phyloP scores from a whole-genome alignment of 1,140 invertebrate genomes.

The Aphis gossypii region DNA sequence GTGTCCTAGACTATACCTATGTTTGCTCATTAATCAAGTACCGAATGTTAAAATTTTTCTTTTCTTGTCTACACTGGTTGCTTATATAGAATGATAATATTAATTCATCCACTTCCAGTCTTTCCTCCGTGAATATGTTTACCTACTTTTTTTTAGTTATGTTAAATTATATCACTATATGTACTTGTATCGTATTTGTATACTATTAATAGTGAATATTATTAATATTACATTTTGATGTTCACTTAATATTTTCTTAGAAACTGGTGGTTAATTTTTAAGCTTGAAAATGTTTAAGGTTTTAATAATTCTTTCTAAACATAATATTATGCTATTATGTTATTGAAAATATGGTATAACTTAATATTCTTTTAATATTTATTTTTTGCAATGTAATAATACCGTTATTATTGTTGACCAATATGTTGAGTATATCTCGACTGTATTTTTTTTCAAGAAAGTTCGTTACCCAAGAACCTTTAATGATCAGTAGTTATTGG shows the following conservation, averaged over 20 bases:
- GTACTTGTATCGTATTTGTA: neutral
- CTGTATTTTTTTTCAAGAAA: too few relatives aligned
- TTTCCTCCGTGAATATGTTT: neutral
- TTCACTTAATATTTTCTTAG: neutral
- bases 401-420: too few relatives aligned
- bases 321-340: too few relatives aligned
- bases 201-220: neutral
- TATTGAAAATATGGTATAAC: too few relatives aligned
- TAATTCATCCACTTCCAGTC: neutral
- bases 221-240: neutral
- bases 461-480: neutral
- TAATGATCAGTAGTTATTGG: neutral
- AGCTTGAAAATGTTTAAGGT: neutral
- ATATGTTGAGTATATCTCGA: too few relatives aligned
- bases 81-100: neutral
- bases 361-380: too few relatives aligned
- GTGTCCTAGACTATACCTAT: neutral
- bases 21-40: conserved; percentile 39
- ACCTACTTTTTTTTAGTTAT: neutral
- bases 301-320: too few relatives aligned
- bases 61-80: conserved; percentile 41
- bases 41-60: conserved; percentile 28
- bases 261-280: neutral
- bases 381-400: too few relatives aligned
- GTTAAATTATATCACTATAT: neutral